Evolutionary conservation across 1,140 invertebrate genomes (phyloP), one percentile per base, ranked within the genome.

Genomic region (Lepidurus arcticus): DNA sequence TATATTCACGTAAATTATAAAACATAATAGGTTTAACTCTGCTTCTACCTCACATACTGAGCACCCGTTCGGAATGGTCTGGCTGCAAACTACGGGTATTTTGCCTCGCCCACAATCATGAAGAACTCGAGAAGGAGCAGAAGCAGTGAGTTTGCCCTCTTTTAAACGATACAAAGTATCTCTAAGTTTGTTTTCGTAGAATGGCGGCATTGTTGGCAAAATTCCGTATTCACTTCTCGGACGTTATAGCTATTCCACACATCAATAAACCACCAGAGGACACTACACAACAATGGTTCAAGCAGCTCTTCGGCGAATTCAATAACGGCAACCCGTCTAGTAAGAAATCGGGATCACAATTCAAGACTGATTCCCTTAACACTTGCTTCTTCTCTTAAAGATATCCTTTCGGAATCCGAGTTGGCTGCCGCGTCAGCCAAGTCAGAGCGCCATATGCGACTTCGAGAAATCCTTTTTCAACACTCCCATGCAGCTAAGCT

Each of bases 121-220:
- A 92, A 80, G 93, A 96, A 80, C 88, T 97, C 77, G 92, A 93
- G 83, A 88, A 92, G 44, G 95, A 98, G 85, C 93, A 95, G 84
- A 90, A 93, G 87, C 93, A 94, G 95, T 97, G 87, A 88, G 89
- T 86, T 24, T 76, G 42, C 21, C 42, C 1, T 21, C 13, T n/a
- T 73, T 43, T 11, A 10, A 43, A 42, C 73, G 73, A 42, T 26
- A 76, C 7, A 16, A 73, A 73, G 26, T 21, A 8, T 42, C 74
- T 75, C 42, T n/a, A 75, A 7, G 26, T 7, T n/a, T 47, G 6
- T 47, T 77, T 44, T 87, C 88, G 45, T 84, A 97, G 95, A 84
- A 96, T 99, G 94, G 93, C 94, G 5, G 93, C 93, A 82, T 88
- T 98, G 44, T 87, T 98, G 81, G 89, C 90, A 0, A 98, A 98